Evolutionary conservation across 2,113 vertebrate genomes (phyloP), one percentile per base, ranked within the genome.

Genomic region (Pomatostomus ruficeps): DNA sequence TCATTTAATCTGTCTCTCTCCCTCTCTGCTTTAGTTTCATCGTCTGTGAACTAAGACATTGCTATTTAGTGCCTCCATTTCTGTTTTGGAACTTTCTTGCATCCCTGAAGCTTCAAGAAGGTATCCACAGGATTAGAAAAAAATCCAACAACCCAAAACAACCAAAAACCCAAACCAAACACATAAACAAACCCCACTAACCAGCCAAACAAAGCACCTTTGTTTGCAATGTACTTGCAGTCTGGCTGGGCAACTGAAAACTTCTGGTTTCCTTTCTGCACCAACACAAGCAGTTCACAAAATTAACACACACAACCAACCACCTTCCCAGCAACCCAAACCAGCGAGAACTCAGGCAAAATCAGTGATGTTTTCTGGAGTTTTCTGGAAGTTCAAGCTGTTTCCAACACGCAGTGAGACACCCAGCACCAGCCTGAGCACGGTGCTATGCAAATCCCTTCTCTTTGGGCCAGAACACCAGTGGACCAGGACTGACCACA

Each of bases 1-100:
- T 95, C 79, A 94, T 90, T 95, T 90, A 96, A 93, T 93, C 89
- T 88, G 35, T 92, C 77, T 76, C 46, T 61, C 85, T 43, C 78
- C 11, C 43, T 74, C 65, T 88, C 74, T 76, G 81, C 71, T 93
- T 93, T 46, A 76, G 78, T 85, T 83, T 95, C 62, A 62, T 76
- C 78, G 12, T 77, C 85, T 91, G 49, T 58, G 62, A 91, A 88
- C 20, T 17, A 85, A 74, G 33, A 62, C 65, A 21, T n/a, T 51
- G 58, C 51, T 63, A 40, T 88, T 79, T 57, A 71, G 38, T 85
- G 72, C 75, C 63, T 91, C 78, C 28, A 23, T 36, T 73, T 89
- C 74, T 94, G 40, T 63, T 88, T 66, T 80, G 78, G 63, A 96
- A 70, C 55, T 83, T 89, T 85, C 38, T 83, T 54, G 66, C 16